These are phyloP conservation scores for Margaritifera margaritifera DNA, from an alignment of 2,888 invertebrate species.

Conservation along the genomic window DNA sequence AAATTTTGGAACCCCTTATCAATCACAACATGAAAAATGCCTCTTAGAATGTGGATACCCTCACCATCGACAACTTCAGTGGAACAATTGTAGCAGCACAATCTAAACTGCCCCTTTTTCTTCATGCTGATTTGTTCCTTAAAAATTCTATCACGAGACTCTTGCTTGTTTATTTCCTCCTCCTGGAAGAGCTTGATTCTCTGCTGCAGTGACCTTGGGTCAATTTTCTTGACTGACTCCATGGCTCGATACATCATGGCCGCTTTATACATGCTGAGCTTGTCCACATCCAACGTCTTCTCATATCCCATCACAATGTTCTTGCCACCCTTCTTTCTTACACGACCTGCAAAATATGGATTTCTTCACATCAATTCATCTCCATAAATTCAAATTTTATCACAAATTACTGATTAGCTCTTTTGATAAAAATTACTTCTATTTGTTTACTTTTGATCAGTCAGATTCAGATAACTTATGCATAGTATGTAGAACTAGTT, in stretches of 20 bases:
- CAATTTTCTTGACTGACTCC: neutral
- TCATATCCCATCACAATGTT: constrained; percentile 20
- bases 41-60: constrained; percentile 17
- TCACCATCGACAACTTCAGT: constrained; percentile 11
- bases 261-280: constrained; percentile 26
- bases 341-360: constrained; percentile 33
- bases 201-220: too few relatives aligned
- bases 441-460: too few relatives aligned
- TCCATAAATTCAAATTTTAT: too few relatives aligned
- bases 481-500: too few relatives aligned
- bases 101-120: constrained; percentile 17
- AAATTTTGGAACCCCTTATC: constrained; percentile 19
- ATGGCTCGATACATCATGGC: constrained; percentile 32
- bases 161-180: neutral
- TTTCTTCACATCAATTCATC: neutral
- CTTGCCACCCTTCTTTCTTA: constrained; percentile 28
- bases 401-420: too few relatives aligned
- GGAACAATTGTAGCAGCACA: constrained; percentile 23
- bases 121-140: constrained; percentile 7
- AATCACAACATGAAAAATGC: constrained; percentile 20
- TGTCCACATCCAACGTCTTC: constrained; percentile 18
- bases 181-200: too few relatives aligned
- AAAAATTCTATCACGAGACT: constrained; percentile 12
- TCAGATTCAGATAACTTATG: too few relatives aligned
- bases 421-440: neutral